Conservation (phyloP, 2,113 vertebrate species). For the Podiceps cristatus region DNA sequence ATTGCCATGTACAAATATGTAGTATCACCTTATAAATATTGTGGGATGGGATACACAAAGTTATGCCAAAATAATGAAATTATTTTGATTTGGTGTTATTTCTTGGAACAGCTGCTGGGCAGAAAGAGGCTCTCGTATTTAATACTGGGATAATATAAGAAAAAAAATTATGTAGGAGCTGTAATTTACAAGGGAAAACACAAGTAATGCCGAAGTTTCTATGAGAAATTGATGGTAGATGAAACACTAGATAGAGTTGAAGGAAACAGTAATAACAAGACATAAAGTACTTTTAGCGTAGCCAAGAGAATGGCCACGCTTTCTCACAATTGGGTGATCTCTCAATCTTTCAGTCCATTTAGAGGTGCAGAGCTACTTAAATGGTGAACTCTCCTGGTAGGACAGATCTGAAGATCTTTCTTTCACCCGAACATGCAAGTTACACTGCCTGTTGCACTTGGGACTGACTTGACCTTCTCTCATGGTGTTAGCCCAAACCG, state of each 20-base stretch:
- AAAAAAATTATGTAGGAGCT: neutral
- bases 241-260: neutral
- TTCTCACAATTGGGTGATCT: neutral
- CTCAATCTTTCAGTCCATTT: neutral
- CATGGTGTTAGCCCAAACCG: rapidly evolving
- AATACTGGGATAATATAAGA: neutral
- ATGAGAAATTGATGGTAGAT: neutral
- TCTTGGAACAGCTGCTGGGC: neutral
- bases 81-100: neutral
- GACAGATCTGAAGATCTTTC: neutral
- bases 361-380: neutral
- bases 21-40: neutral
- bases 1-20: neutral
- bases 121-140: neutral
- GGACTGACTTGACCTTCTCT: neutral
- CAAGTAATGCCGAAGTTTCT: neutral
- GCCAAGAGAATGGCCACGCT: neutral
- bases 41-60: neutral
- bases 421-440: rapidly evolving
- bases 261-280: neutral
- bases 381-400: rapidly evolving
- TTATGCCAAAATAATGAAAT: neutral
- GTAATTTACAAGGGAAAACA: neutral
- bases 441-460: rapidly evolving
- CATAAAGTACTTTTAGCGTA: neutral